Evolutionary conservation across 2,888 invertebrate genomes (phyloP), one percentile per base, ranked within the genome.

Genomic region (Drepanosiphum platanoidis): DNA sequence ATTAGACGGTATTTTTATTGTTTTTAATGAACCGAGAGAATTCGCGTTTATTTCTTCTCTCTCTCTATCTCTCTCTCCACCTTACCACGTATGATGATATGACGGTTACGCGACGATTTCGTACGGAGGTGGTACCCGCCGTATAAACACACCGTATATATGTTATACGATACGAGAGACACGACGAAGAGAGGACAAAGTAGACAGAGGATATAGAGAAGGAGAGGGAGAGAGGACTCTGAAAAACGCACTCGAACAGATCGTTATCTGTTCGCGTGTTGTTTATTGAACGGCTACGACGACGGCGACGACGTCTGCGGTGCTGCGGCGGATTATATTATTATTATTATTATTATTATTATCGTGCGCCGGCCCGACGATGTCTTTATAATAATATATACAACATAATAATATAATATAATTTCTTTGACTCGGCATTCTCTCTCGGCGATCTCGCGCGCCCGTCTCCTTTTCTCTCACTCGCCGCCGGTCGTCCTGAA

Each of bases 1-100:
- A 77, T 77, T 77, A 77, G 77, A 61, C 77, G 77, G 77, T 77
- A 77, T 77, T 77, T 77, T 75, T 75, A 75, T 75, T 75, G 75
- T 75, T 77, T 77, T 77, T 61, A 72, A 72, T 72, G 71, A 72
- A 18, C 58, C 58, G 58, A 58, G 58, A 7, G 58, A 58, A n/a
- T 58, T 22, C 52, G 52, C 52, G 52, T 22, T 46, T n/a, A n/a
- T n/a, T n/a, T n/a, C n/a, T n/a, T n/a, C n/a, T n/a, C n/a, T n/a
- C n/a, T n/a, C n/a, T n/a, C n/a, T n/a, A n/a, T n/a, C n/a, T n/a
- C n/a, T n/a, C n/a, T n/a, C n/a, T n/a, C n/a, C n/a, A n/a, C n/a
- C n/a, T n/a, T n/a, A n/a, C n/a, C n/a, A n/a, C n/a, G n/a, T n/a
- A n/a, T n/a, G n/a, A n/a, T n/a, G n/a, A n/a, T n/a, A n/a, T n/a